phyloP scores from a whole-genome alignment of 2,113 vertebrate species.

The Guaruba guarouba region DNA sequence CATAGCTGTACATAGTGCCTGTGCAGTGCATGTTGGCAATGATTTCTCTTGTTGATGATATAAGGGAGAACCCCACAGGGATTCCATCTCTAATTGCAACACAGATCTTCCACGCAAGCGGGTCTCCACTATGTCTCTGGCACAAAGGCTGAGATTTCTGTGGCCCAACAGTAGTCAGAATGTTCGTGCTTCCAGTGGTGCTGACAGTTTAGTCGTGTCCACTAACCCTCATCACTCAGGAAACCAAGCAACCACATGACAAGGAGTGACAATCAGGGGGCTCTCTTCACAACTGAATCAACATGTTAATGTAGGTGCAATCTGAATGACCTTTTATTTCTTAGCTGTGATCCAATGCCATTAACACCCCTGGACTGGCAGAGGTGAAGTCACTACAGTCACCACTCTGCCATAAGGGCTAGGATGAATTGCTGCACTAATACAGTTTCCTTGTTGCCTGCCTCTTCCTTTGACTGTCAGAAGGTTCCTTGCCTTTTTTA shows the following conservation, averaged over 20 bases:
- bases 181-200: not conserved
- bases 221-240: not conserved
- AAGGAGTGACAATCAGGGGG: not conserved
- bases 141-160: not conserved
- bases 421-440: not conserved
- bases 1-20: not conserved
- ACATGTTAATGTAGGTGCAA: not conserved
- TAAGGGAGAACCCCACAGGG: not conserved
- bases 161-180: not conserved
- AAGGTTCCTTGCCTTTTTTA: not conserved
- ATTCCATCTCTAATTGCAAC: not conserved
- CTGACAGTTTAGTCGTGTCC: not conserved
- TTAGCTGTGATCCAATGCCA: not conserved
- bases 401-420: not conserved
- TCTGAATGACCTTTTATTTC: not conserved
- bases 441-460: not conserved
- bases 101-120: not conserved
- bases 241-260: not conserved
- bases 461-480: not conserved
- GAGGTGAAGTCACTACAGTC: not conserved
- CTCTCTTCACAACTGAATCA: not conserved
- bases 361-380: not conserved
- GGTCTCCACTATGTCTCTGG: not conserved
- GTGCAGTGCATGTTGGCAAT: not conserved
- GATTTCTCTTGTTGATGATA: not conserved